Base-by-base conservation (phyloP, 1,140 invertebrate genomes). In the Penaeus indicus region DNA sequence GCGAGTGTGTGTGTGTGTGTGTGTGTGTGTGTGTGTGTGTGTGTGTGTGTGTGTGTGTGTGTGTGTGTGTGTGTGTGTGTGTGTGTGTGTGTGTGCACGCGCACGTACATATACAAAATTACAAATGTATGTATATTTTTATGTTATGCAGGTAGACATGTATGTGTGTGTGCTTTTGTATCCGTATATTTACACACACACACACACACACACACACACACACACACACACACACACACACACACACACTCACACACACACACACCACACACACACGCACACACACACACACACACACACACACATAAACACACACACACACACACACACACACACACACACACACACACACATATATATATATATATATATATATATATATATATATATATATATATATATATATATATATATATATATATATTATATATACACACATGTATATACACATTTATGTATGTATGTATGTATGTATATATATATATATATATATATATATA, bases 301-400 rank as follows among this genome's bases (percentile, higher is more conserved):
- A 64, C 61, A 83, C 32, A 64, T 38, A 63, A 7, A 83, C 25
- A 83, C 32, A 83, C 61, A 83, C 11, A 61, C 27, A 83, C 19
- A 62, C 22, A 83, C 32, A 83, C 64, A 83, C 19, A 83, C 0
- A 62, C 64, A 83, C 25, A 83, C 16, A 83, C 38, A 83, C 38
- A 83, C 64, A 60, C 5, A 62, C 27, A 63, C 38, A 79, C 19
- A 79, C 13, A 79, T 79, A 79, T 19, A 79, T 19, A 79, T 38
- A 79, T 38, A 79, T 38, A 79, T 19, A 83, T 11, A 80, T 47
- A 72, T 25, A 72, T 72, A 72, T 25, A 32, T 72, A 72, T 13
- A 54, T 54, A 54, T 54, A 54, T 54, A 54, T 54, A 54, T 54
- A 54, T 54, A 54, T 13, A 54, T 10, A 54, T 10, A 54, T 10